Percentiles rank a stretch among this genome's conserved stretches.
Evolutionary conservation across 2,113 vertebrate genomes (phyloP).

Genomic region (Panthera tigris): DNA sequence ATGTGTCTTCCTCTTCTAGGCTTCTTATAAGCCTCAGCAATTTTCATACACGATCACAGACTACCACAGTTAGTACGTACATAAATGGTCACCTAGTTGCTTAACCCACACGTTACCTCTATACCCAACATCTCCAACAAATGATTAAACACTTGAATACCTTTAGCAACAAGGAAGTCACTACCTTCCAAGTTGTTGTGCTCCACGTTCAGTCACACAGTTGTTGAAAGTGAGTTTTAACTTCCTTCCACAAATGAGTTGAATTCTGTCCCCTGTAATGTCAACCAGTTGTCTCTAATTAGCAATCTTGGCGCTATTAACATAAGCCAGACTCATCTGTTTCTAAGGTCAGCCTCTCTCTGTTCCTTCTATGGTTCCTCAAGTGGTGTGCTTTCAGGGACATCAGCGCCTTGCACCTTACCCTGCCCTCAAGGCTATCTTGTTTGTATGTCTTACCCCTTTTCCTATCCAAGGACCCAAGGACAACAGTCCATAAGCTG

Average conservation of each 20-base stretch:
- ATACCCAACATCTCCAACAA: not conserved
- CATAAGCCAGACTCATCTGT: not conserved
- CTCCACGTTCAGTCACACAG: not conserved
- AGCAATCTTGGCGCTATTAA: not conserved
- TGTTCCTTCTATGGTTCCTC: not conserved
- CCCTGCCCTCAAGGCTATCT: not conserved
- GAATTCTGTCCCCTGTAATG: not conserved
- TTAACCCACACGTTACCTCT: not conserved
- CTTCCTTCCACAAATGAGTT: not conserved
- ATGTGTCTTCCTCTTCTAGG: not conserved
- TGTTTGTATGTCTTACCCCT: not conserved
- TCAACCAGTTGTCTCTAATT: slow-evolving; percentile 38
- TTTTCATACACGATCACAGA: not conserved
- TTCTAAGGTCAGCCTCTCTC: not conserved
- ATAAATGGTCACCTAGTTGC: not conserved
- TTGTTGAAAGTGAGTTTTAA: not conserved
- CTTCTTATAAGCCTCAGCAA: not conserved
- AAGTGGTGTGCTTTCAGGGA: not conserved
- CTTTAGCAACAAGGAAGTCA: not conserved
- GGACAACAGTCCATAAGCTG: not conserved
- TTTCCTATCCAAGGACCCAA: not conserved
- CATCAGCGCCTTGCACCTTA: not conserved
- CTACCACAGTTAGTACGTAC: not conserved
- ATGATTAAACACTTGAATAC: not conserved
- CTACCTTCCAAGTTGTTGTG: not conserved